A percentile compares a stretch with the other conserved stretches of the same genome.
Conservation (phyloP, 2,113 vertebrate species). For the Rhynchomys soricoides region DNA sequence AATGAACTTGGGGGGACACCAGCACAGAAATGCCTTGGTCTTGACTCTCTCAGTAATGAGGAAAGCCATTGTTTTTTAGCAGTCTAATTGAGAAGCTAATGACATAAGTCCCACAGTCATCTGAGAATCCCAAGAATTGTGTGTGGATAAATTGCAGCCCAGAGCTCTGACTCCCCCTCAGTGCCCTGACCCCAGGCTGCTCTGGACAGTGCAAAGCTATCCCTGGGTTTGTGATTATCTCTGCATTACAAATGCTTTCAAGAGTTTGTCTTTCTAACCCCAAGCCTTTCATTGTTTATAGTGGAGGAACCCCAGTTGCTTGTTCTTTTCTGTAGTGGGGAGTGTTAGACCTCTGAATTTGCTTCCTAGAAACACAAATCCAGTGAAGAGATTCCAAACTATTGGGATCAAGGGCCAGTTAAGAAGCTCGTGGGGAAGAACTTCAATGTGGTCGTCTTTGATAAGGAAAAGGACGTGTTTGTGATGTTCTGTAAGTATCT, state of each 20-base stretch:
- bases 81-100: not conserved
- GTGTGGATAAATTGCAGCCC: not conserved
- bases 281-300: not conserved
- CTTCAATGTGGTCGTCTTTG: conserved; percentile 91
- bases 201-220: not conserved
- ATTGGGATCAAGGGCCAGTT: conserved; percentile 92
- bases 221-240: not conserved
- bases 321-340: not conserved
- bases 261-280: not conserved
- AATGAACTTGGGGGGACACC: not conserved
- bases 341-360: conserved; percentile 23
- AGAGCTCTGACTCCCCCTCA: not conserved
- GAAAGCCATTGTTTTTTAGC: not conserved
- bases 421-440: conserved; percentile 94
- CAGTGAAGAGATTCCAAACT: conserved; percentile 92
- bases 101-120: not conserved
- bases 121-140: not conserved
- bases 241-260: not conserved
- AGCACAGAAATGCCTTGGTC: not conserved
- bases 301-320: accelerated
- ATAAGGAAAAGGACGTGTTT: conserved; percentile 91
- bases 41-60: not conserved
- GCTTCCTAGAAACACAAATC: conserved; percentile 88
- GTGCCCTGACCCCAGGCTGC: not conserved
- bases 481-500: conserved; percentile 93